Evolutionary conservation across 2,797 vertebrate genomes (phyloP).

Genomic region (Carduelis carduelis): DNA sequence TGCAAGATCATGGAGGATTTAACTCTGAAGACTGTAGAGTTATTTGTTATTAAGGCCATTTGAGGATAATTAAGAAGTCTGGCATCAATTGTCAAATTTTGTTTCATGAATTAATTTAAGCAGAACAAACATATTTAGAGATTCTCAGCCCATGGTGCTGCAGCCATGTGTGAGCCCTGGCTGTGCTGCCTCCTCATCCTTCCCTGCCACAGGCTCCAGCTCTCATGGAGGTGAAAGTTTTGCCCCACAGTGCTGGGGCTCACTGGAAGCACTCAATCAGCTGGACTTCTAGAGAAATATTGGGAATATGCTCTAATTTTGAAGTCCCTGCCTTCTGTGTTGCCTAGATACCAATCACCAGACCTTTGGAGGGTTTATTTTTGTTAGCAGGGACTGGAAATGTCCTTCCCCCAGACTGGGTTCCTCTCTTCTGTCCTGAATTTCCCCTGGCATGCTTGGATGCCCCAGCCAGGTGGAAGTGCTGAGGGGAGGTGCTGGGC

Average conservation of each 20-base stretch:
- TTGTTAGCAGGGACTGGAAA: not conserved
- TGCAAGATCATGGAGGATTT: not conserved
- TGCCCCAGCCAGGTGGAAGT: not conserved
- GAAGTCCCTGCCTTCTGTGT: not conserved
- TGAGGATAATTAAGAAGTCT: not conserved
- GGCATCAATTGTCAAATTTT: not conserved
- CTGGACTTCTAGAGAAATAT: not conserved
- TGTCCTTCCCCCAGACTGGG: not conserved
- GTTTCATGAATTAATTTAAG: not conserved
- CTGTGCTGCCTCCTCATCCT: not conserved
- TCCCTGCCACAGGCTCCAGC: not conserved
- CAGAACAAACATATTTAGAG: not conserved
- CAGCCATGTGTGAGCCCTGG: not conserved
- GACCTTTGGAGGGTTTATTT: slow-evolving; percentile 16
- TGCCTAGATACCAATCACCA: slow-evolving; percentile 38
- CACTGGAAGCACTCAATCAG: not conserved
- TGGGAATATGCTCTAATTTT: not conserved
- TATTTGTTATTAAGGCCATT: not conserved
- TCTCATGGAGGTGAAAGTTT: not conserved
- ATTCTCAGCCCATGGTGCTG: not conserved
- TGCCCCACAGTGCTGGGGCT: not conserved
- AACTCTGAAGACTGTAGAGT: not conserved
- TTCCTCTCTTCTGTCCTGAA: not conserved
- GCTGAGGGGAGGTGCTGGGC: not conserved
- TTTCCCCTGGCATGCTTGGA: not conserved